A percentile compares a stretch with the other conserved stretches of the same genome.
These are phyloP conservation scores for Allophyes oxyacanthae DNA, from an alignment of 2,888 invertebrate genomes.

Conservation along the genomic window DNA sequence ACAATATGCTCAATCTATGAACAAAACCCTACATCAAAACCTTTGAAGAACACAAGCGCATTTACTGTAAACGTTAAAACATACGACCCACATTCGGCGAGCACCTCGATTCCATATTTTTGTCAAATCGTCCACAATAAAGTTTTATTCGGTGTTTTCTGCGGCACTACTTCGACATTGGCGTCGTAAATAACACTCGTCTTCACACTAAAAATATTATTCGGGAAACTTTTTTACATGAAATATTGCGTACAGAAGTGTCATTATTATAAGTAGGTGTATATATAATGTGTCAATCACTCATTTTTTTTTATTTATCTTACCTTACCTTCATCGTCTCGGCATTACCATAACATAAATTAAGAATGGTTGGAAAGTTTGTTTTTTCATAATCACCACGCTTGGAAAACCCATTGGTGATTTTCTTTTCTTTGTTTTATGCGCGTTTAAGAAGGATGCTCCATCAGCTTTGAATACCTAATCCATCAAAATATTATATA, in stretches of 20 bases:
- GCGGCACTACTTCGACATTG: slow-evolving; percentile 30
- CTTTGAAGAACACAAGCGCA: not conserved
- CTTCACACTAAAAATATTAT: slow-evolving; percentile 53
- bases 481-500: no score
- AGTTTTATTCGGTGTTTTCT: slow-evolving; percentile 48
- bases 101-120: slow-evolving; percentile 36
- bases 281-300: no score
- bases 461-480: no score
- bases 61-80: slow-evolving; percentile 5
- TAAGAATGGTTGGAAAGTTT: no score
- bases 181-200: slow-evolving; percentile 50
- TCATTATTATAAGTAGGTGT: not conserved
- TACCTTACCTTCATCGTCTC: no score
- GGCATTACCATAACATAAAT: no score
- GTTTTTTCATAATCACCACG: no score
- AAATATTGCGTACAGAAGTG: slow-evolving; percentile 10
- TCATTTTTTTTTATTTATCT: no score
- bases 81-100: slow-evolving; percentile 4
- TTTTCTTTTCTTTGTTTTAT: no score
- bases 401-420: no score
- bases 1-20: not conserved
- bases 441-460: no score
- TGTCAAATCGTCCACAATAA: slow-evolving; percentile 38
- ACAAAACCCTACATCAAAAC: not conserved
- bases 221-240: slow-evolving; percentile 27